Evolutionary conservation across 1,140 invertebrate genomes (phyloP), one percentile per base, ranked within the genome.

Genomic region (Heliothis subflexa): DNA sequence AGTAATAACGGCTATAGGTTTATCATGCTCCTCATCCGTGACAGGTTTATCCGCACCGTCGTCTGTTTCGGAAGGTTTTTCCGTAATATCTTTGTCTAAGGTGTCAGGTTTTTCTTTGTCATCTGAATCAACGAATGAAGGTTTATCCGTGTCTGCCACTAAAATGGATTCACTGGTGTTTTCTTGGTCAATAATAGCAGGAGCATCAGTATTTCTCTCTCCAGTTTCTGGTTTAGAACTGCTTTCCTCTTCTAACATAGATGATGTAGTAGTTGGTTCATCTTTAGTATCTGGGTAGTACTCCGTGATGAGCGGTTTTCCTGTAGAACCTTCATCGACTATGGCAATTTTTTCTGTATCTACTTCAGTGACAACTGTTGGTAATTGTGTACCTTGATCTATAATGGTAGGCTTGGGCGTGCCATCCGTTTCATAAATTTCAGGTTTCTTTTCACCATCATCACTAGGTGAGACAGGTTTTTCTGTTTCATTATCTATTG

Each of bases 1-100:
- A 9, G 33, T 40, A 9, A 9, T 33, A 14, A 40, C 7, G 14
- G 21, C 14, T 45, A n/a, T 47, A 10, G 55, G 54, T 59, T 73
- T 59, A 52, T 12, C 13, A 52, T 70, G 47, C 12, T 70, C 47
- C 10, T 70, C 64, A 21, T 16, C 45, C 13, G n/a, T 10, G 11
- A 45, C 45, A 18, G 81, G 54, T 68, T 33, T 18, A 47, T 81
- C 73, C 66, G 82, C 73, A 49, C 52, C 73, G 78, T 77, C 73
- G 33, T 73, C 66, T 70, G 72, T 14, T 57, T 62, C 47, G 16
- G 79, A 49, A 80, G 75, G 55, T 81, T 76, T 80, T 14, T 14
- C 64, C 68, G 64, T 74, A 12, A 45, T 33, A 75, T 76, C 50
- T 47, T 21, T 77, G 79, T 83, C 49, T 2, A 21, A 14, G 14